A percentile compares a stretch with the other conserved stretches of the same genome.
Conservation (phyloP, 2,888 invertebrate genomes). For the Anaspis maculata region DNA sequence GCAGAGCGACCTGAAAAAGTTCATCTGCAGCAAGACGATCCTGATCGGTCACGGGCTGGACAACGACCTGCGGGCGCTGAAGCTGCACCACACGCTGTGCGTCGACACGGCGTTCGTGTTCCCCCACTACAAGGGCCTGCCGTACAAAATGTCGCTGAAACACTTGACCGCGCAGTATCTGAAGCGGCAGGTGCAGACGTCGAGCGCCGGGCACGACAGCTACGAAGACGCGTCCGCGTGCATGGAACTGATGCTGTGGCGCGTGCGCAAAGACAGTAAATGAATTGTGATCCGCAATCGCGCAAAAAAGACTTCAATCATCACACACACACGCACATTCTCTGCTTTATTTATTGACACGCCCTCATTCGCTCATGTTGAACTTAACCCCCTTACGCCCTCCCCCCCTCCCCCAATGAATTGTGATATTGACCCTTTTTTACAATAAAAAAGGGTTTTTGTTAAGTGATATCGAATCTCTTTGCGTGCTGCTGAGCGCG, state of each 20-base stretch:
- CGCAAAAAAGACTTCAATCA: too few relatives aligned
- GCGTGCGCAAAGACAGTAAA: constrained; percentile 51
- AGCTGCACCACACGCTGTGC: constrained; percentile 72
- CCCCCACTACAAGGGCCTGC: constrained; percentile 78
- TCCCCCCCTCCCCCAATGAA: too few relatives aligned
- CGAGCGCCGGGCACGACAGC: constrained; percentile 77
- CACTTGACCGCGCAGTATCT: constrained; percentile 65
- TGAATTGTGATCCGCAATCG: too few relatives aligned
- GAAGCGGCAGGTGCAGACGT: constrained; percentile 72
- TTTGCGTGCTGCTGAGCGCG: too few relatives aligned
- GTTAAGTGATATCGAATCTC: too few relatives aligned
- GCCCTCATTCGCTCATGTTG: too few relatives aligned
- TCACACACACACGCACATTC: too few relatives aligned
- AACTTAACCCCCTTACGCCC: too few relatives aligned
- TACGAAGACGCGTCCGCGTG: constrained; percentile 87
- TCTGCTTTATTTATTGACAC: too few relatives aligned
- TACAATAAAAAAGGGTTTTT: too few relatives aligned
- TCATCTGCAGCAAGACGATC: constrained; percentile 76
- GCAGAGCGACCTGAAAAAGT: constrained; percentile 74
- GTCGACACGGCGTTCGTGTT: constrained; percentile 87
- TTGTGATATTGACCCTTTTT: too few relatives aligned
- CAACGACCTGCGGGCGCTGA: constrained; percentile 82
- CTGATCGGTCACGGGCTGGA: constrained; percentile 93
- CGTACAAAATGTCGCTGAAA: constrained; percentile 74
- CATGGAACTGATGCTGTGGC: constrained; percentile 80